phyloP scores from a whole-genome alignment of 2,797 vertebrate species.

The Sciurus carolinensis region DNA sequence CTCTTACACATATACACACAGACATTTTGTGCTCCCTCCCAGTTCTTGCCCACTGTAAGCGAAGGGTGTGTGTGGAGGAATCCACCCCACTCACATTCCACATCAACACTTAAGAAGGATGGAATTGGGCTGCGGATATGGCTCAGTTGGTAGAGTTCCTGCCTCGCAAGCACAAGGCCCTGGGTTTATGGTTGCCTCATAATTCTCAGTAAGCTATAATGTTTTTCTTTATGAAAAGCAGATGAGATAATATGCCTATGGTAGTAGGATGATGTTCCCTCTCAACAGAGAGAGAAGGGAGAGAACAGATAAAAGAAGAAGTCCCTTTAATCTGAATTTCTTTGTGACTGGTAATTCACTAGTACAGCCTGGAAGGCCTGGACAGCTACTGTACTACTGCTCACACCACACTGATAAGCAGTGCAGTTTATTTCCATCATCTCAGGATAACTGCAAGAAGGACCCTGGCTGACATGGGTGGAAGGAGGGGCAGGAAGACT shows the following conservation, averaged over 20 bases:
- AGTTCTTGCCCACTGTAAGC: constrained; percentile 13
- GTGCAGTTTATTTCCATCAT: constrained; percentile 66
- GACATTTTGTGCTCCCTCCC: constrained; percentile 28
- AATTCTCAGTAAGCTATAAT: constrained; percentile 71
- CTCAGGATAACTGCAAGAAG: constrained; percentile 39
- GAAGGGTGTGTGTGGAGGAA: not conserved
- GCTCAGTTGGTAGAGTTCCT: too few species aligned
- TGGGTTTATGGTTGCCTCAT: constrained; percentile 54
- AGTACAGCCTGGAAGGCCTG: constrained; percentile 54
- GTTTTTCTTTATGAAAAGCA: constrained; percentile 72
- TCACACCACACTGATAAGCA: constrained; percentile 24
- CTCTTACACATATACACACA: not conserved
- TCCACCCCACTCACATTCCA: not conserved
- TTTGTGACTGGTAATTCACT: constrained; percentile 71
- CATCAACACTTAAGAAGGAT: constrained; percentile 72
- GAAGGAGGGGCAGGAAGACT: not conserved
- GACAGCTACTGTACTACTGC: constrained; percentile 8
- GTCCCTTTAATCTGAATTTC: constrained; percentile 76
- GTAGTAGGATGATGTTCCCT: constrained; percentile 67
- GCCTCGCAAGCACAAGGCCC: too few species aligned
- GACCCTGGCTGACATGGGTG: not conserved
- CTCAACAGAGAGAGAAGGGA: constrained; percentile 69
- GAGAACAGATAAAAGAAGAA: constrained; percentile 68
- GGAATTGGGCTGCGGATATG: not conserved
- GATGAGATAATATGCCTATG: constrained; percentile 64